Percentiles rank a stretch among this genome's conserved stretches.
Conservation (phyloP, 2,888 invertebrate genomes). For the Harpalus rufipes region DNA sequence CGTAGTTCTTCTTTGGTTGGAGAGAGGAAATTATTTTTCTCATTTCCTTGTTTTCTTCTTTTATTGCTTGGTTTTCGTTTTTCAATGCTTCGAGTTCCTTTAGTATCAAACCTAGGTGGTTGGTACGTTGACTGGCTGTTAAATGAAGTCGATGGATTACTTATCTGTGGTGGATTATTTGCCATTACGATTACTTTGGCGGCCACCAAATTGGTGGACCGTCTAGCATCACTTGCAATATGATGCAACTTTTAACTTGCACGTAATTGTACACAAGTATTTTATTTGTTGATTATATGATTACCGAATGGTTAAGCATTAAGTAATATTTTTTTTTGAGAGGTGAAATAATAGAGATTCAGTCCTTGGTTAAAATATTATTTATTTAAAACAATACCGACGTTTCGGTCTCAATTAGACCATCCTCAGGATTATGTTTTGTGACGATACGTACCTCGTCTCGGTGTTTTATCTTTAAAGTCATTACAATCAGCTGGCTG, state of each 20-base stretch:
- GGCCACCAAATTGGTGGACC: constrained; percentile 6
- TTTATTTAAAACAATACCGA: too few relatives aligned
- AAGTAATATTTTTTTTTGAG: too few relatives aligned
- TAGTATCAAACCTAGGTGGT: not conserved
- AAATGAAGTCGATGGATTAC: not conserved
- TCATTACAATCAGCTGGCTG: too few relatives aligned
- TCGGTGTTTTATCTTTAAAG: too few relatives aligned
- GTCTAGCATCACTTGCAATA: not conserved
- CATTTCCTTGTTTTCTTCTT: constrained; percentile 10
- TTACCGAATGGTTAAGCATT: not conserved
- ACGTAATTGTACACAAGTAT: not conserved
- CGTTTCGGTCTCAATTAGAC: too few relatives aligned
- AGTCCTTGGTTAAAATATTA: too few relatives aligned
- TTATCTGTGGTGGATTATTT: constrained; percentile 3
- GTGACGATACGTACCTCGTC: too few relatives aligned
- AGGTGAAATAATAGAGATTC: too few relatives aligned
- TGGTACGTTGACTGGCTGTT: not conserved
- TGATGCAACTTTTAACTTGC: not conserved
- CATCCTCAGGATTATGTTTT: too few relatives aligned
- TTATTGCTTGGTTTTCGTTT: constrained; percentile 19
- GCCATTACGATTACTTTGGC: not conserved
- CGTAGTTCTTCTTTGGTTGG: constrained; percentile 15
- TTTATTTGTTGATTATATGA: not conserved
- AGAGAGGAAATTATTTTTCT: constrained; percentile 35
- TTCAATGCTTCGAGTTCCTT: constrained; percentile 12